Conservation (phyloP, 2,113 vertebrate species). For the rabbit (Oryctolagus cuniculus) region mOryCun1.1 NC_091436.1:168960501-168961000, state of each 20-base stretch:
- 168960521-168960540: background rate
- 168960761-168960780: background rate
- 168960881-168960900: no score
- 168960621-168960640: background rate
- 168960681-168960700: background rate
- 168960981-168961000: no score
- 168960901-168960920: no score
- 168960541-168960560: background rate
- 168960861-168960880: no score
- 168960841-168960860: no score
- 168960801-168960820: background rate
- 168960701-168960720: accelerated
- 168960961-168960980: no score
- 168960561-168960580: background rate
- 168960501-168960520: background rate
- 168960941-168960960: no score
- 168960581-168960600: no score
- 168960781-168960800: no score
- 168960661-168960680: background rate
- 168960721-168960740: no score
- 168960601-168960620: background rate
- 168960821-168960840: no score
- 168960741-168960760: accelerated
- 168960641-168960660: accelerated
- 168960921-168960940: no score